Evolutionary conservation across 2,797 vertebrate species (phyloP).

Genomic region (Rhinoraja longicauda): DNA sequence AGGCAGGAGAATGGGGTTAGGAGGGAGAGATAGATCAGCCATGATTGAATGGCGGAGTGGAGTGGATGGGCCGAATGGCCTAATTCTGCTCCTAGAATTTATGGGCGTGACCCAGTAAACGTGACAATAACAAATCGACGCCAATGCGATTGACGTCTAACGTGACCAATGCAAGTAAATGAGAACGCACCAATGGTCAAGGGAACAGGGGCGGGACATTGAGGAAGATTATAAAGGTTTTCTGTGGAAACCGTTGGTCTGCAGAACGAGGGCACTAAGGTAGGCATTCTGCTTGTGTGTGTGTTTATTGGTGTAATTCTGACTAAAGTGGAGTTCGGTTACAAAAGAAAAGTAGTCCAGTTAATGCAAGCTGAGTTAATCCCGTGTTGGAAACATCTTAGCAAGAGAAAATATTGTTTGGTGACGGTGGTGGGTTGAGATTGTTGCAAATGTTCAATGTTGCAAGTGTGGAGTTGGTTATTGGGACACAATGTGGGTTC

Average conservation of each 20-base stretch:
- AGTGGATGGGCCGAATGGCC: too few species aligned
- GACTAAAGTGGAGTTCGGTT: background rate
- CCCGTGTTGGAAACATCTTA: background rate
- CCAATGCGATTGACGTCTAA: background rate
- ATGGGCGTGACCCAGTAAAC: too few species aligned
- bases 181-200: background rate
- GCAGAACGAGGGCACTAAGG: background rate
- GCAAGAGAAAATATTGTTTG: background rate
- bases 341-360: too few species aligned
- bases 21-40: too few species aligned
- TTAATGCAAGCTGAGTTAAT: background rate
- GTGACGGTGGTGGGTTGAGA: background rate
- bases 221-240: background rate
- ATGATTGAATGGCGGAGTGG: too few species aligned
- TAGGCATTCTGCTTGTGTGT: too few species aligned
- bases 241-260: fast-evolving
- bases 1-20: too few species aligned
- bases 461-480: too few species aligned
- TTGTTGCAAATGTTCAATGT: background rate
- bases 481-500: too few species aligned
- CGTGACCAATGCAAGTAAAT: background rate
- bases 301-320: background rate
- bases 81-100: too few species aligned
- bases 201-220: background rate
- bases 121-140: too few species aligned